These are phyloP conservation scores for Drosophila obscura DNA, from an alignment of 1,140 invertebrate genomes.

Conservation along the genomic window DNA sequence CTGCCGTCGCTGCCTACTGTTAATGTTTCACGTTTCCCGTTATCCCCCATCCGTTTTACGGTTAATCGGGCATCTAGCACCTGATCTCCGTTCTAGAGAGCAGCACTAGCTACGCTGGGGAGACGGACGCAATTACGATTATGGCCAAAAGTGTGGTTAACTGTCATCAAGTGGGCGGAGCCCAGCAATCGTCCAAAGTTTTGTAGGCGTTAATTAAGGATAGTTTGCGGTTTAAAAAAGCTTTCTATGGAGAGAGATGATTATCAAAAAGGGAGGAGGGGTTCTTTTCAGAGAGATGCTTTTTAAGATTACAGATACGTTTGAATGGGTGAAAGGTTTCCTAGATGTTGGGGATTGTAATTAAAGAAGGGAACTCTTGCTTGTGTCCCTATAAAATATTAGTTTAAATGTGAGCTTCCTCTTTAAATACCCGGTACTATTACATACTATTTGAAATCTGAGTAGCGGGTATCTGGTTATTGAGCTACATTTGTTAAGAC, in stretches of 20 bases:
- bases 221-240: slow-evolving; percentile 26
- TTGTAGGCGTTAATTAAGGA: slow-evolving; percentile 49
- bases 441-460: no score
- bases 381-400: no score
- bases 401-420: no score
- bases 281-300: slow-evolving; percentile 6
- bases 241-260: slow-evolving; percentile 10
- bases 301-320: slow-evolving; percentile 11
- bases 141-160: slow-evolving; percentile 33
- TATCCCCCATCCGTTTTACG: slow-evolving; percentile 21
- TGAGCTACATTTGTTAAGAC: no score
- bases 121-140: slow-evolving; percentile 27
- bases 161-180: slow-evolving; percentile 48
- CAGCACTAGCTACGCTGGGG: neutral
- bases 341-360: slow-evolving; percentile 7
- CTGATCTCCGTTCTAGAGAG: slow-evolving; percentile 35
- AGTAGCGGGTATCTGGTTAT: no score
- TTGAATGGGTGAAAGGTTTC: slow-evolving; percentile 35
- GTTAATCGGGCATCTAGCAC: slow-evolving; percentile 55
- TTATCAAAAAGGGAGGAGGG: no score
- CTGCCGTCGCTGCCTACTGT: slow-evolving; percentile 39
- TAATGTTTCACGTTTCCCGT: slow-evolving; percentile 21
- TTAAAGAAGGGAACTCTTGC: slow-evolving; percentile 10
- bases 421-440: no score
- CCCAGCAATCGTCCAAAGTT: slow-evolving; percentile 12